These are phyloP conservation scores for Knipowitschia caucasica DNA, from an alignment of 2,797 vertebrate species.

Conservation along the genomic window DNA sequence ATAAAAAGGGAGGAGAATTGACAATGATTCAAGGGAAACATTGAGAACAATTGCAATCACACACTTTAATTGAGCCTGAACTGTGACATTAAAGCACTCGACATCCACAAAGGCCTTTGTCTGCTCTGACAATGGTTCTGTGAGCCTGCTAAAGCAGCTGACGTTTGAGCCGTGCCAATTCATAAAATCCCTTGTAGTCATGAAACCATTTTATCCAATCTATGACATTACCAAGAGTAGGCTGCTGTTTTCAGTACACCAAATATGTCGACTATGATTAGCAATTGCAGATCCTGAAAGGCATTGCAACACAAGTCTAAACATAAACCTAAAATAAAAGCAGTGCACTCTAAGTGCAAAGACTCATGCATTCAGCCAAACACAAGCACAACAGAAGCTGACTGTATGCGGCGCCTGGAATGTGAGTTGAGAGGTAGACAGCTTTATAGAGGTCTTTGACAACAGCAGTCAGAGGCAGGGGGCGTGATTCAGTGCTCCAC, in stretches of 20 bases:
- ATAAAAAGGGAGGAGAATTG: slow-evolving; percentile 26
- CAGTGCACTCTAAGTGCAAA: slow-evolving; percentile 18
- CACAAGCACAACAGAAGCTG: slow-evolving; percentile 16
- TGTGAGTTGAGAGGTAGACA: slow-evolving; percentile 19
- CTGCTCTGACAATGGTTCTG: slow-evolving; percentile 17
- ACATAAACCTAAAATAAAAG: slow-evolving; percentile 13
- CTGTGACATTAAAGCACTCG: slow-evolving; percentile 47
- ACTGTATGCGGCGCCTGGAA: slow-evolving; percentile 4
- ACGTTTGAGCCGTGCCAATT: slow-evolving; percentile 20
- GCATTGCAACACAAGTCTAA: slow-evolving; percentile 8
- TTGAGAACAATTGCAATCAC: slow-evolving; percentile 55
- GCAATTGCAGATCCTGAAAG: slow-evolving; percentile 9
- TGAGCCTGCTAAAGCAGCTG: slow-evolving; percentile 8
- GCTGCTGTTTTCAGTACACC: slow-evolving; percentile 18
- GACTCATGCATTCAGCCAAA: no score
- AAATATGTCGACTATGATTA: slow-evolving; percentile 29
- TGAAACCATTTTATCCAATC: slow-evolving; percentile 27
- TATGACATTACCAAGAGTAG: slow-evolving; percentile 21
- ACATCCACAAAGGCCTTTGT: slow-evolving; percentile 40
- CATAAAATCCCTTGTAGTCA: slow-evolving; percentile 9
- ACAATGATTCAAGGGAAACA: slow-evolving; percentile 34
- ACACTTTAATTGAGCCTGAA: slow-evolving; percentile 52
- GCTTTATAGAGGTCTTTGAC: slow-evolving; percentile 10
- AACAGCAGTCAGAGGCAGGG: slow-evolving; percentile 36
- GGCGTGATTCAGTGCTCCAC: slow-evolving; percentile 36